A percentile compares a stretch with the other conserved stretches of the same genome.
phyloP scores from a whole-genome alignment of 2,888 invertebrate species.

The Hymenopus coronatus region DNA sequence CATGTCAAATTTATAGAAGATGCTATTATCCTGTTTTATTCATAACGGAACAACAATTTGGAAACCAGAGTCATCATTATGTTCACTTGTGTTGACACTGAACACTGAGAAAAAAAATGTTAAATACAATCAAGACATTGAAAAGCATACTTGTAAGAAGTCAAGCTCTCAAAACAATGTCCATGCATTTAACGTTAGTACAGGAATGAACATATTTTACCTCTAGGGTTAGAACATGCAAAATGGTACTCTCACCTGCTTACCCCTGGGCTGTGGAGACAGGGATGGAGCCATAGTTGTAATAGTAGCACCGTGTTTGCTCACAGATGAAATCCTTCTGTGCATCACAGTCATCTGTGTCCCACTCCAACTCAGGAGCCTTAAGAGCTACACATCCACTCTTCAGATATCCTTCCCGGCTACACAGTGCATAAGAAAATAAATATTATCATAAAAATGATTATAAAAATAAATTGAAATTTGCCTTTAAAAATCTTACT shows the following conservation, averaged over 20 bases:
- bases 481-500: too few species aligned
- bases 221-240: constrained; percentile 45
- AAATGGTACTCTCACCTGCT: constrained; percentile 65
- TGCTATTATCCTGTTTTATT: too few species aligned
- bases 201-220: neutral
- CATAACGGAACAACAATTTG: too few species aligned
- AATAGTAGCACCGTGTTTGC: constrained; percentile 86
- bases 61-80: too few species aligned
- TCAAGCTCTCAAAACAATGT: constrained; percentile 49
- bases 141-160: constrained; percentile 42
- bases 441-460: too few species aligned
- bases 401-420: constrained; percentile 38
- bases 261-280: constrained; percentile 90
- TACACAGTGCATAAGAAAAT: neutral
- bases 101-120: too few species aligned
- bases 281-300: constrained; percentile 87
- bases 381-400: constrained; percentile 76
- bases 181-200: neutral
- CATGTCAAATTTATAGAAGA: too few species aligned
- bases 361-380: constrained; percentile 77
- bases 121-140: too few species aligned
- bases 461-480: too few species aligned
- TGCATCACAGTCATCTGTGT: constrained; percentile 76
- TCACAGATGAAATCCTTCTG: constrained; percentile 87
- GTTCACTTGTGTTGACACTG: too few species aligned